Evolutionary conservation across 2,113 vertebrate genomes (phyloP), one percentile per base, ranked within the genome.

Genomic region (Ceuthmochares aereus): DNA sequence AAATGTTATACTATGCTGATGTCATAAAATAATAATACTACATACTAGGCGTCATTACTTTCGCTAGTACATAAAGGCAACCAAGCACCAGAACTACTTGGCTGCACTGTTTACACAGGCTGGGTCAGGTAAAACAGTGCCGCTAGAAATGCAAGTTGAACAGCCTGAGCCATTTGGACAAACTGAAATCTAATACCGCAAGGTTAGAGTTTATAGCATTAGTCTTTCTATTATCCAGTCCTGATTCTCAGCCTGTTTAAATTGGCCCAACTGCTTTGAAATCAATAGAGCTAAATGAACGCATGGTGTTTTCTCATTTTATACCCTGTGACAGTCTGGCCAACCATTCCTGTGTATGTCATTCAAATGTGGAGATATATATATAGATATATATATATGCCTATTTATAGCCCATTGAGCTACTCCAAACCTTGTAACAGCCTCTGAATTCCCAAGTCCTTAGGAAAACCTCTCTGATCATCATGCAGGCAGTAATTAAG

Each of bases 1-100:
- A 98, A 97, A 97, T 93, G 87, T 96, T 96, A 93, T 64, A 75
- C 91, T 82, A 55, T 96, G 92, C 92, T 94, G 94, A 95, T 95
- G 91, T 91, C 97, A 94, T 88, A 93, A 96, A 97, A 96, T 89
- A 92, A 86, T 94, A 96, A 88, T 89, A 93, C 80, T 96, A 87
- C 93, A 96, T 80, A 37, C 29, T 88, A 97, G 84, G 92, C 76
- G 32, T 93, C 96, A 97, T 97, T 97, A 91, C 90, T 91, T 96
- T 92, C 8, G 29, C 78, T 62, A 95, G 96, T 90, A 92, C 95
- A 97, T 97, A 97, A 93, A 97, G 69, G 79, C 93, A 94, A 95
- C 91, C 82, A 86, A 95, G 94, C 95, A 94, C 96, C 93, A 91
- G 95, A 72, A 62, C 94, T 83, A 55, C 63, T 78, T 86, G 90